Evolutionary conservation across 1,140 invertebrate genomes (phyloP), one percentile per base, ranked within the genome.

Genomic region (Hypothenemus hampei): DNA sequence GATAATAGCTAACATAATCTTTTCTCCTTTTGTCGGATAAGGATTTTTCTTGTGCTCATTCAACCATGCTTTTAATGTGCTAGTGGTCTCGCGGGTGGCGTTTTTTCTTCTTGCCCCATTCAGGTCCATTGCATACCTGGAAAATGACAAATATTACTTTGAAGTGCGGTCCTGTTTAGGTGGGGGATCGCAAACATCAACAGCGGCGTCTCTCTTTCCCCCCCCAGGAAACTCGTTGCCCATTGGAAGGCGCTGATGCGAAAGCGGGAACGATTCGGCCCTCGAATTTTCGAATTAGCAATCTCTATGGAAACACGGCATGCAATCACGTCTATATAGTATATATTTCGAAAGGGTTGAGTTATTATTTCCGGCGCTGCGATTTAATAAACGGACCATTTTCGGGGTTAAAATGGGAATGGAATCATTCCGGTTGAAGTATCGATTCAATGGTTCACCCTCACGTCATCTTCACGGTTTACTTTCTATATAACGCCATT

Each of bases 41-140:
- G 96, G 96, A 74, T 98, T 98, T 77, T 97, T 98, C 74, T 95
- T 91, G 79, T 98, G 96, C 69, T 97, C 93, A 72, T 96, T 96
- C 3, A 98, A 78, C 96, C 96, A 98, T 11, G 93, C 92, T 73
- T 98, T 98, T 7, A 98, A 74, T 3, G 94, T 97, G 71, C 89
- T 93, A 18, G 95, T 98, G 16, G 94, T 97, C 75, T 98, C 95
- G 48, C 95, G 75, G 16, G 96, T 98, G 16, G 95, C 96, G 77
- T 98, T 98, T 78, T 98, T 98, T 60, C 95, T 78, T 65, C 94
- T 77, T 16, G 91, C 88, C 1, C 89, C 89, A 66, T 92, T 93
- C 52, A 92, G 75, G 72, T 93, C 89, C 83, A 93, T 88, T 53
- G 88, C 89, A 68, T 93, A 93, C 63, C 90, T 93, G 79, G 15